These are phyloP conservation scores for Chondrilla cf. caribensis DNA, from an alignment of 37 sponge, comb jelly and placozoan species.

Conservation along the genomic window DNA sequence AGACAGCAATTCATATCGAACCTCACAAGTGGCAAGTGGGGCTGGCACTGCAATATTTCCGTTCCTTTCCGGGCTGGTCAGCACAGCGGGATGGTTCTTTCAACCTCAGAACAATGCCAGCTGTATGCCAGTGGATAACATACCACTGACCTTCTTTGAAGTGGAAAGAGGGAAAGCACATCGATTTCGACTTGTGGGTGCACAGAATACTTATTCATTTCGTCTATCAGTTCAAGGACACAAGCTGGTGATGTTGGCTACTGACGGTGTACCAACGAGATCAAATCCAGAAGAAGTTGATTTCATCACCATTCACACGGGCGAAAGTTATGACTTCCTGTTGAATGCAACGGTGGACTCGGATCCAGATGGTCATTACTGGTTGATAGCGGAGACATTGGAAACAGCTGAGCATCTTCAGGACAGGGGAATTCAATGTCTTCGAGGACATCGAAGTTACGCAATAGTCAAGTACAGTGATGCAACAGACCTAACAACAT, in stretches of 20 bases:
- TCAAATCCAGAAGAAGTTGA: slow-evolving; percentile 36
- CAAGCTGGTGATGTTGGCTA: slow-evolving; percentile 52
- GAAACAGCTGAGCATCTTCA: neutral
- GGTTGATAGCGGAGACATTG: slow-evolving; percentile 48
- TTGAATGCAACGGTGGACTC: slow-evolving; percentile 17
- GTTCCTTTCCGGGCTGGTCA: slow-evolving; percentile 74
- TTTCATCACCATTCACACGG: slow-evolving; percentile 73
- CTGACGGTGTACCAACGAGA: slow-evolving; percentile 39
- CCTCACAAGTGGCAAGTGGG: slow-evolving; percentile 3
- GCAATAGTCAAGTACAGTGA: slow-evolving; percentile 64
- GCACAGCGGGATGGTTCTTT: slow-evolving; percentile 52
- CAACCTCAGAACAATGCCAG: neutral
- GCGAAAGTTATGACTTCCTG: slow-evolving; percentile 69
- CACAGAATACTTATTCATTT: slow-evolving; percentile 60
- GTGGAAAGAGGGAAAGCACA: slow-evolving; percentile 14
- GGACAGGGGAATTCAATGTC: too few relatives aligned
- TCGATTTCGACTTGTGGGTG: slow-evolving; percentile 75
- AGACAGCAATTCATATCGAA: neutral
- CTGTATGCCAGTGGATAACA: neutral
- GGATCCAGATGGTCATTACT: too few relatives aligned
- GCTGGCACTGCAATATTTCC: slow-evolving; percentile 51
- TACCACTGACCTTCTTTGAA: neutral
- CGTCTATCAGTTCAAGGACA: slow-evolving; percentile 63
- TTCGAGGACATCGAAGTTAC: slow-evolving; percentile 37
- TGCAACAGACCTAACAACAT: neutral